Base-by-base conservation (phyloP, 1,140 invertebrate genomes). In the Druon quercuslanigerum region DNA sequence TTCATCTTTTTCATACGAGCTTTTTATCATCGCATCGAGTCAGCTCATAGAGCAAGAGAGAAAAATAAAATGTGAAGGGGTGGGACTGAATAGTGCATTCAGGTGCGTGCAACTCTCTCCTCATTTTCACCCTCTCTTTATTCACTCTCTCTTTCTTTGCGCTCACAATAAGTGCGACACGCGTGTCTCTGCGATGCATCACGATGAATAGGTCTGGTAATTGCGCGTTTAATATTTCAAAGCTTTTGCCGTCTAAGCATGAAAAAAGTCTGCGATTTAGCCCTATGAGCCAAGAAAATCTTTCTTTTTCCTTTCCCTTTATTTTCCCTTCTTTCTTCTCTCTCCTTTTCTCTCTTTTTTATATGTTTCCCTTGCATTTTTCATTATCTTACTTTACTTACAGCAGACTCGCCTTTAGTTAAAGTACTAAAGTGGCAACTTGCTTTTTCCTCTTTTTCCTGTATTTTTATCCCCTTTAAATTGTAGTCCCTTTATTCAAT, bases 211-310 rank as follows among this genome's bases (percentile, higher is more conserved):
- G 88, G 75, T 83, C 83, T 85, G 87, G 89, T 91, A 91, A 91
- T 91, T 91, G 90, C 89, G 82, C 88, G 89, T 85, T 91, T 90
- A 91, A 91, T 91, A 91, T 91, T 91, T 91, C 89, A 91, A 87
- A 87, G 86, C 86, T 88, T 87, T 88, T 86, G 83, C 86, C 85
- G 75, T 88, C 82, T 87, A 88, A 88, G 89, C 86, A 86, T 88
- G 83, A 87, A 87, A 86, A 89, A 87, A 81, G 83, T 85, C 80
- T 82, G 74, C 83, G 87, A 89, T 89, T 90, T 87, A 88, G 83
- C 82, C 81, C 80, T 84, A 78, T 83, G 82, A 79, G 77, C 82
- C 82, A 76, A 82, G 73, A 79, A 83, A 79, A 60, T 74, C 76
- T 72, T 77, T 79, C 81, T 77, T 80, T 75, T 75, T 78, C 71